phyloP scores from a whole-genome alignment of 2,113 vertebrate genomes.

The Zootoca vivipara region DNA sequence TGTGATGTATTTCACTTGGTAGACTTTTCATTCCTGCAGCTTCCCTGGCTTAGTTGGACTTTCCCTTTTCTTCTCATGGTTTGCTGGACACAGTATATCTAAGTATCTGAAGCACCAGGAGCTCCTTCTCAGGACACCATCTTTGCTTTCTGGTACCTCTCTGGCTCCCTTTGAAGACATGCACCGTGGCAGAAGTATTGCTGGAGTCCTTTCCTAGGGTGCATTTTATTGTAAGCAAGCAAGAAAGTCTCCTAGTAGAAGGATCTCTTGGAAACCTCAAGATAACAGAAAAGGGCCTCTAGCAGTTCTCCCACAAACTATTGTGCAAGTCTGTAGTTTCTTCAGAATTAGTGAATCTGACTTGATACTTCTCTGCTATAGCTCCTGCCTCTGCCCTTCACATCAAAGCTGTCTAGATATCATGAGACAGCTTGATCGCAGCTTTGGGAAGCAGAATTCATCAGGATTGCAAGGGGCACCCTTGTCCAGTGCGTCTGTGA shows the following conservation, averaged over 20 bases:
- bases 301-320: background rate
- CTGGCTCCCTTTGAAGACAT: rapidly evolving
- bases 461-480: background rate
- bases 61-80: background rate
- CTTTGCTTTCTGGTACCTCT: background rate
- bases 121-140: background rate
- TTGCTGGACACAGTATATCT: background rate
- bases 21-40: rapidly evolving
- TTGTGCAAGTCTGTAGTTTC: background rate
- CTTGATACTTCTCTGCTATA: background rate
- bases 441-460: background rate
- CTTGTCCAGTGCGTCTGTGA: background rate
- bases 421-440: background rate
- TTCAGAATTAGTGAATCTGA: background rate
- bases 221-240: background rate
- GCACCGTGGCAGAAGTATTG: background rate
- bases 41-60: background rate
- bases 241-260: background rate
- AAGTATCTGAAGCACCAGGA: background rate
- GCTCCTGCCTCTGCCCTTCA: background rate
- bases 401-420: background rate
- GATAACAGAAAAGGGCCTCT: background rate
- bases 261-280: background rate
- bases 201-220: too few species aligned
- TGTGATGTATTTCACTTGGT: background rate